Percentiles rank a stretch among this genome's conserved stretches.
Conservation (phyloP, 2,888 invertebrate species). For the Scaptomyza polygonia region DNA sequence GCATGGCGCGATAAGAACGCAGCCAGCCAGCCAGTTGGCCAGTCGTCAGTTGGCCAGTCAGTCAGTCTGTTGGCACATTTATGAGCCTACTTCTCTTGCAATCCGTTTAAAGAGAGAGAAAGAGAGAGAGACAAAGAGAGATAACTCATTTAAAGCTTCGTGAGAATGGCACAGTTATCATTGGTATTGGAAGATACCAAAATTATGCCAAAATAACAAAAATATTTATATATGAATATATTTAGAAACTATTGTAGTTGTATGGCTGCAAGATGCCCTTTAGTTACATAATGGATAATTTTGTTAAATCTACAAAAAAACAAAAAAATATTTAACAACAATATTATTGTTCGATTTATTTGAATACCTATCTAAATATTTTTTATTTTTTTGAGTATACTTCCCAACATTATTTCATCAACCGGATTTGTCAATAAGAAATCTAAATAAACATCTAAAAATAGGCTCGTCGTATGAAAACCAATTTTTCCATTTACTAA, state of each 20-base stretch:
- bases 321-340: no score
- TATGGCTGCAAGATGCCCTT: slow-evolving; percentile 2
- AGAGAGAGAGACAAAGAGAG: slow-evolving; percentile 3
- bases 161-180: slow-evolving; percentile 72
- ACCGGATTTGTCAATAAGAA: not conserved
- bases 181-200: slow-evolving; percentile 17
- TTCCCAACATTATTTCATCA: not conserved
- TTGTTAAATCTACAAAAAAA: not conserved
- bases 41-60: slow-evolving; percentile 40
- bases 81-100: slow-evolving; percentile 62
- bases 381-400: no score
- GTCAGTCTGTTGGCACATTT: slow-evolving; percentile 65
- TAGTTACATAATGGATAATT: not conserved
- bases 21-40: slow-evolving; percentile 33
- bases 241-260: not conserved
- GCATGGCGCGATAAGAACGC: slow-evolving; percentile 40
- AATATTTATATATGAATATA: slow-evolving; percentile 10
- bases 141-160: slow-evolving; percentile 62
- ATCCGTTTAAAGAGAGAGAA: slow-evolving; percentile 36
- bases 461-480: not conserved
- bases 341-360: not conserved
- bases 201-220: slow-evolving; percentile 26
- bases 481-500: no score
- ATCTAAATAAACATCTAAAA: not conserved
- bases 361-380: not conserved